Evolutionary conservation across 2,797 vertebrate genomes (phyloP), one percentile per base, ranked within the genome.

Genomic region (Sebastes steindachneri): DNA sequence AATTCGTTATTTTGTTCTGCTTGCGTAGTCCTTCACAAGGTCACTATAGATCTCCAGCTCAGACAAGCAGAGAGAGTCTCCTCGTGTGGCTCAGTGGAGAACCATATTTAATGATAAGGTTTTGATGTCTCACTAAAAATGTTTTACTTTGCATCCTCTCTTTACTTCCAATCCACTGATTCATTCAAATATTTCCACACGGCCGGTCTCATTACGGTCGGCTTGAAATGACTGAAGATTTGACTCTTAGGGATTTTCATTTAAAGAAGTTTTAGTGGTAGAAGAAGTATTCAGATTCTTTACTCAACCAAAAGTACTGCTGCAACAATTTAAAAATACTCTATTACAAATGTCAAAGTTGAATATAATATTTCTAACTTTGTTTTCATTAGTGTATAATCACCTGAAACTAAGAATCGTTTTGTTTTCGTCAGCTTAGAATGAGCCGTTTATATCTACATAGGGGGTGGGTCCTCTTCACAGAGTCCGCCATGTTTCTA

Each of bases 11-110:
- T 85, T 80, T 84, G 72, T 64, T 85, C 80, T 70, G 48, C 82
- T 79, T 57, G 63, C 53, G 35, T 45, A 48, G 83, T 73, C 83
- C 76, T 87, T 83, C 74, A 54, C 82, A 88, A 91, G 86, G 92
- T 91, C 79, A 85, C 68, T 9, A 66, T 84, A 88, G 57, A 88
- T 84, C 85, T 77, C 41, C 45, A 63, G 67, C 45, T 77, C 72
- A 84, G 84, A 88, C 84, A 84, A 70, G 79, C 83, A 81, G 23
- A 73, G 23, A 73, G 31, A 51, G n/a, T 75, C 58, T 75, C 53
- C 58, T 54, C 58, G 58, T 70, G 68, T 33, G 65, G 45, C 79
- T 85, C 55, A 63, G 59, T 31, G 51, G 26, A 73, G 77, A 84
- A 68, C 63, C 63, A 35, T 60, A 60, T 84, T 82, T 73, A 78